A percentile compares a stretch with the other conserved stretches of the same genome.
phyloP scores from a whole-genome alignment of 2,888 invertebrate species.

The Xanthorhoe spadicearia region DNA sequence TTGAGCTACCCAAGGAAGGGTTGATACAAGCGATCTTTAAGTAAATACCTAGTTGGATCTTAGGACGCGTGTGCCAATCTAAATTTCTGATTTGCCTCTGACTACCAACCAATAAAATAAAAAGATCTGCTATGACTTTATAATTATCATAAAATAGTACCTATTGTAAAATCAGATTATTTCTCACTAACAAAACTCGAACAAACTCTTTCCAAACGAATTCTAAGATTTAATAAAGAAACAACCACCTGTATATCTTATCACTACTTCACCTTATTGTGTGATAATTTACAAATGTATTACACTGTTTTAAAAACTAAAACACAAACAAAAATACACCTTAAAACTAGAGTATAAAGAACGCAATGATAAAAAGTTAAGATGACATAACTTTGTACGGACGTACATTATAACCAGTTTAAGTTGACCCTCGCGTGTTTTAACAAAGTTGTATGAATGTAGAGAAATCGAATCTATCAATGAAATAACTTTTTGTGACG shows the following conservation, averaged over 20 bases:
- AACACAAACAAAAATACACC: constrained; percentile 27
- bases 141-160: too few species aligned
- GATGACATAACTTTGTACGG: constrained; percentile 43
- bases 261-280: constrained; percentile 72
- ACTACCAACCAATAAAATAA: too few species aligned
- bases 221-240: not conserved
- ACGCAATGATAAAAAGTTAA: not conserved
- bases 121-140: too few species aligned
- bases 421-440: constrained; percentile 27
- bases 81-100: too few species aligned
- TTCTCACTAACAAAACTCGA: not conserved
- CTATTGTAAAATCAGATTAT: too few species aligned
- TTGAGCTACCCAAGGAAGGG: too few species aligned
- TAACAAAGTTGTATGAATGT: constrained; percentile 22
- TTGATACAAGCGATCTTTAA: too few species aligned
- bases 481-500: constrained; percentile 14
- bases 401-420: constrained; percentile 41
- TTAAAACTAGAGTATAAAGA: constrained; percentile 39
- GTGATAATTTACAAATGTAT: constrained; percentile 65
- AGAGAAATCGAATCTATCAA: constrained; percentile 26
- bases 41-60: too few species aligned
- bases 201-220: not conserved
- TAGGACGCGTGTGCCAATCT: too few species aligned
- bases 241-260: constrained; percentile 71
- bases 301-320: constrained; percentile 21